phyloP scores from a whole-genome alignment of 2,888 invertebrate genomes.

The Polymixis flavicincta region DNA sequence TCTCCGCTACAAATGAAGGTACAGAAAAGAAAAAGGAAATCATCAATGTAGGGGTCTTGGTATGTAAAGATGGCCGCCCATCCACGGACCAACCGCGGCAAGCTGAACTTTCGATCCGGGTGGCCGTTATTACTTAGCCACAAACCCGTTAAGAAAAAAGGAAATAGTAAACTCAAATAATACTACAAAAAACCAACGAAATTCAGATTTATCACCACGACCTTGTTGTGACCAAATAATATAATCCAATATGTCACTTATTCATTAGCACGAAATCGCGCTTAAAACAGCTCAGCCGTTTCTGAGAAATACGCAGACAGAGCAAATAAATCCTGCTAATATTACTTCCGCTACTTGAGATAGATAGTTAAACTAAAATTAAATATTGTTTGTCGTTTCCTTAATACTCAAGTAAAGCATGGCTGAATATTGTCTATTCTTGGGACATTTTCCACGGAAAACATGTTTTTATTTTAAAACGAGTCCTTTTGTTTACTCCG shows the following conservation, averaged over 20 bases:
- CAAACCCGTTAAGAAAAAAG: background rate
- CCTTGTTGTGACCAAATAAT: slow-evolving; percentile 37
- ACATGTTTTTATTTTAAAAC: slow-evolving; percentile 50
- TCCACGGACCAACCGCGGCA: too few species aligned
- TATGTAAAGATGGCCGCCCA: too few species aligned
- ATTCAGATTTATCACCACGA: background rate
- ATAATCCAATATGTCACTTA: slow-evolving; percentile 39
- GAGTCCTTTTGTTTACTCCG: slow-evolving; percentile 32
- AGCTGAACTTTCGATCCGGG: too few species aligned
- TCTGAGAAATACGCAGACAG: slow-evolving; percentile 35
- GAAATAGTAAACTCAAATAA: background rate
- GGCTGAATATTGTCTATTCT: slow-evolving; percentile 2
- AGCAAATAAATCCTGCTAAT: slow-evolving; percentile 15
- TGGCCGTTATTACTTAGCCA: too few species aligned
- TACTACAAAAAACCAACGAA: background rate
- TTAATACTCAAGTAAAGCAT: slow-evolving; percentile 12
- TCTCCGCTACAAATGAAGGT: background rate
- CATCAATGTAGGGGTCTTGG: too few species aligned
- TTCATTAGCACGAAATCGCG: slow-evolving; percentile 51
- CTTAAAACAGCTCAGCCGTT: slow-evolving; percentile 25
- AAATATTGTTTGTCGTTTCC: slow-evolving; percentile 27
- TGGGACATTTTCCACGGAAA: slow-evolving; percentile 24
- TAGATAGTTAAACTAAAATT: slow-evolving; percentile 18
- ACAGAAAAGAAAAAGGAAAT: too few species aligned
- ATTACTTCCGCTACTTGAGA: slow-evolving; percentile 42